Percentiles rank a stretch among this genome's conserved stretches.
Evolutionary conservation across 2,888 invertebrate genomes (phyloP).

Genomic region (Suillia variegata): DNA sequence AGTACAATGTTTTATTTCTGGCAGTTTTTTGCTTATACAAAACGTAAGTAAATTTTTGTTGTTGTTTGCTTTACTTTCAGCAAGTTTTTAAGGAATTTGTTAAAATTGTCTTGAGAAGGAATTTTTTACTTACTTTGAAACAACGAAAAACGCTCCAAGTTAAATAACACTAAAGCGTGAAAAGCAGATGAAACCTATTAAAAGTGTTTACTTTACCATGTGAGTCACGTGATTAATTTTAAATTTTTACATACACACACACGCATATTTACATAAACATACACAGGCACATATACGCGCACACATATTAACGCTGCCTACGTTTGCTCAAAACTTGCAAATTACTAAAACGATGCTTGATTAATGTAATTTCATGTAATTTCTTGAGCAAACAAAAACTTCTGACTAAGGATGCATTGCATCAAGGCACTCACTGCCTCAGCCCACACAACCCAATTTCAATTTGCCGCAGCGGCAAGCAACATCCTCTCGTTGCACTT

Average conservation of each 20-base stretch:
- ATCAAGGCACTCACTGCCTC: not conserved
- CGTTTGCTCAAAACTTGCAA: not conserved
- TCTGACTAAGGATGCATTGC: not conserved
- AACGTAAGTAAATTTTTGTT: too few species aligned
- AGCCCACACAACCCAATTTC: too few species aligned
- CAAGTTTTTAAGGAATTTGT: not conserved
- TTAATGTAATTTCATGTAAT: constrained; percentile 15
- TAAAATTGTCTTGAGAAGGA: not conserved
- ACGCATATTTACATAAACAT: not conserved
- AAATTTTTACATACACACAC: not conserved
- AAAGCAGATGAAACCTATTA: not conserved
- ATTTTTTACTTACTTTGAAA: not conserved
- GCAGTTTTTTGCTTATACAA: too few species aligned
- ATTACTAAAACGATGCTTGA: constrained; percentile 14
- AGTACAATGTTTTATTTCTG: too few species aligned
- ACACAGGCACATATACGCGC: not conserved
- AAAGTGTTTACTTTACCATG: not conserved
- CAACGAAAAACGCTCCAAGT: too few species aligned
- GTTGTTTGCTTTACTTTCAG: not conserved
- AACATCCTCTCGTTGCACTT: too few species aligned
- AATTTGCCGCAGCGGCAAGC: too few species aligned
- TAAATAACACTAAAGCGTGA: too few species aligned
- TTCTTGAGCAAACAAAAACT: constrained; percentile 10
- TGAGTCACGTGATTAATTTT: constrained; percentile 3
- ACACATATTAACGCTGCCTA: not conserved